A percentile compares a stretch with the other conserved stretches of the same genome.
These are phyloP conservation scores for Aplysia californica DNA, from an alignment of 1,140 invertebrate genomes.

Conservation along the genomic window DNA sequence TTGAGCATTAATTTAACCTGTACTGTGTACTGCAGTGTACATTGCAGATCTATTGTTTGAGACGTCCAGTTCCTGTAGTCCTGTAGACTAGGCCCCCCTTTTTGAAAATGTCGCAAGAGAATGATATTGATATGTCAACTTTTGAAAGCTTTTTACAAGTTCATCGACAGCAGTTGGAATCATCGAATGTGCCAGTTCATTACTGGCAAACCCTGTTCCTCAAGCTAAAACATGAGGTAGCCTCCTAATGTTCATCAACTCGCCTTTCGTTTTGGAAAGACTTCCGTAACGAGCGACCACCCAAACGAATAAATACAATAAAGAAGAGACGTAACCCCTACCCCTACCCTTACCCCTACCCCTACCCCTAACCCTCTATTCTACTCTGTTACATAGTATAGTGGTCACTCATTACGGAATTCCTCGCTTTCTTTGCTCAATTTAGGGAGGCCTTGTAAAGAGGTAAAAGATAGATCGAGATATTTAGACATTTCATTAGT, in stretches of 20 bases:
- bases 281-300: neutral
- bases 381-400: neutral
- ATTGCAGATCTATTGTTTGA: too few relatives aligned
- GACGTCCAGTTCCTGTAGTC: too few relatives aligned
- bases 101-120: too few relatives aligned
- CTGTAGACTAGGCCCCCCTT: too few relatives aligned
- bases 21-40: too few relatives aligned
- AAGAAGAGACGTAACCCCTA: neutral
- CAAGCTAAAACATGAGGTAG: constrained; percentile 40
- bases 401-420: too few relatives aligned
- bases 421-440: too few relatives aligned
- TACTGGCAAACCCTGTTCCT: constrained; percentile 36
- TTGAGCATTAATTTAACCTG: too few relatives aligned
- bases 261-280: neutral
- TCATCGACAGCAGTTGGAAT: constrained; percentile 31
- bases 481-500: too few relatives aligned
- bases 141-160: constrained; percentile 33
- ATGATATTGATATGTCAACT: too few relatives aligned
- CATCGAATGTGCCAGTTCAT: constrained; percentile 38
- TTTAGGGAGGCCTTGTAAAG: too few relatives aligned
- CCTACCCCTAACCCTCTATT: neutral
- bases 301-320: neutral
- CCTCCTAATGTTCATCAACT: neutral
- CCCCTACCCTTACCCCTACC: neutral
- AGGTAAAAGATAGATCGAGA: too few relatives aligned